Base-by-base conservation (phyloP, 1,140 invertebrate genomes). In the Lepidurus couesii region DNA sequence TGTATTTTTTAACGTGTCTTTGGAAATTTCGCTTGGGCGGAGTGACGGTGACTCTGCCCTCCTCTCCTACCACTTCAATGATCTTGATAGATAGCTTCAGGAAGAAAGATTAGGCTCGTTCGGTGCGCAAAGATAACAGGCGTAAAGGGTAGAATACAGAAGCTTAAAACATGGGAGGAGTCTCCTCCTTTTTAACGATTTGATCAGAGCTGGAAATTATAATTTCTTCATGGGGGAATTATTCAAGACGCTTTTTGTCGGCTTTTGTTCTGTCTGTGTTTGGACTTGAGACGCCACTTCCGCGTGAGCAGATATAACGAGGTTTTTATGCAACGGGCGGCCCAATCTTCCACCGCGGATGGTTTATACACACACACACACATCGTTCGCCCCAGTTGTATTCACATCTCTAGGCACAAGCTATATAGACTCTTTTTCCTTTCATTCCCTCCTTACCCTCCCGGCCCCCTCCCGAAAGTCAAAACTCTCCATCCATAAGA, bases 251-350 rank as follows among this genome's bases (percentile, higher is more conserved):
- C 53, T 65, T 65, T 65, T 65, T 65, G 53, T 65, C 16, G 53
- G 53, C 53, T 65, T 65, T 65, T 34, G 34, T 13, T 65, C 13
- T 65, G 53, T 65, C 53, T 65, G 53, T 65, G 53, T 65, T 65
- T 65, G 53, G 53, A 13, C 53, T 65, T 65, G 21, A 65, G 53
- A 65, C 16, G 53, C 53, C n/a, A 65, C 53, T 65, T 65, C n/a
- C 53, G 53, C 53, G 0, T 65, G 53, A 65, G 53, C 53, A 65
- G 53, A 65, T 65, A 65, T 65, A 65, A 65, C 53, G 53, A 65
- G 53, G 53, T 65, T 65, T 65, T 65, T 65, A 65, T 65, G 53
- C 53, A 65, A 65, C 13, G 53, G 53, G 53, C 53, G 53, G 53
- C 53, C 53, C 53, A 65, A 65, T 65, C 53, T 65, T 65, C 53